Conservation (phyloP, 2,797 vertebrate species). For the Lophius americanus region DNA sequence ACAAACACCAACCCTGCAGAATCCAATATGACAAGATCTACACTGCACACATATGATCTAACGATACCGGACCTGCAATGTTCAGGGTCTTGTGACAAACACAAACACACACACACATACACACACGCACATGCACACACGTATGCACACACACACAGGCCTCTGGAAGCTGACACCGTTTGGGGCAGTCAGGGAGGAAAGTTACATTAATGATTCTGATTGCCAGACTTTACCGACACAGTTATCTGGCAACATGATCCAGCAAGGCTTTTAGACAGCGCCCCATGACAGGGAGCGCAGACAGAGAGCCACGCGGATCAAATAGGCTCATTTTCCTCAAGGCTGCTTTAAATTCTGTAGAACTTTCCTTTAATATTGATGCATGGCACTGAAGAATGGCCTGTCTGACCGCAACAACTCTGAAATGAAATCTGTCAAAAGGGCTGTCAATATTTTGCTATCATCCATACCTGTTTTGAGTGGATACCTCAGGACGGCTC, state of each 20-base stretch:
- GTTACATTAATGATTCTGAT: constrained; percentile 78
- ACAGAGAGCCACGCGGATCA: constrained; percentile 49
- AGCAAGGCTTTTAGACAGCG: constrained; percentile 43
- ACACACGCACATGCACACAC: background rate
- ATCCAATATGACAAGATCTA: no score
- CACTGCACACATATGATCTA: background rate
- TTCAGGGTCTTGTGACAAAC: background rate
- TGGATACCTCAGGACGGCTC: no score
- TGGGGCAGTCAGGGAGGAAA: constrained; percentile 70
- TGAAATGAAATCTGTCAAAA: constrained; percentile 22
- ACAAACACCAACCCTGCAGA: no score
- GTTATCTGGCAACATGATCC: constrained; percentile 63
- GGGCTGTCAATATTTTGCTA: constrained; percentile 2
- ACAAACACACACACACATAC: background rate
- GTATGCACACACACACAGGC: constrained; percentile 13
- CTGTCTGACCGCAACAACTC: constrained; percentile 22
- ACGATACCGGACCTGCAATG: background rate
- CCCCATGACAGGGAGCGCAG: constrained; percentile 22
- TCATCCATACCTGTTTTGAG: no score
- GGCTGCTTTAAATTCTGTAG: constrained; percentile 21
- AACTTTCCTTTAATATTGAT: constrained; percentile 41
- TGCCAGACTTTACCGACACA: constrained; percentile 54
- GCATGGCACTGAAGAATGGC: constrained; percentile 41
- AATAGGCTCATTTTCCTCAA: constrained; percentile 49
- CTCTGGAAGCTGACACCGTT: constrained; percentile 70